phyloP scores from a whole-genome alignment of 2,888 invertebrate genomes.

The Synergus gifuensis region DNA sequence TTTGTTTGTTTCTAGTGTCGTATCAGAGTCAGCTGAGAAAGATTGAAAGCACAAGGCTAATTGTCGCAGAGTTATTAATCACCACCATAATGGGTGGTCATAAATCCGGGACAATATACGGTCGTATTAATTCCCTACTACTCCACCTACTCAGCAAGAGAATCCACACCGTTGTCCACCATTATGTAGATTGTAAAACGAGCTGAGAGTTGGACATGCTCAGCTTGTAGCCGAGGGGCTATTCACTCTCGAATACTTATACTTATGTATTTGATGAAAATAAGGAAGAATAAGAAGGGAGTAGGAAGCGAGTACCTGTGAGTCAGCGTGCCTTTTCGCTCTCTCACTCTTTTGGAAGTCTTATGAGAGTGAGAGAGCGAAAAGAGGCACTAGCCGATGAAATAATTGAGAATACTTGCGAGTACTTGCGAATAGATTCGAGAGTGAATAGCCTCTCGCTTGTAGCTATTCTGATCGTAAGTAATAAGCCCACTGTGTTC shows the following conservation, averaged over 20 bases:
- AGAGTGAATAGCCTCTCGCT: too few species aligned
- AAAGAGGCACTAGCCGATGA: too few species aligned
- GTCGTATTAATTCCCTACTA: conserved; percentile 18
- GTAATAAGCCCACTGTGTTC: conserved; percentile 22
- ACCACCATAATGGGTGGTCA: conserved; percentile 19
- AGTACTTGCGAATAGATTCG: too few species aligned
- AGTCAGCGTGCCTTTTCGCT: too few species aligned
- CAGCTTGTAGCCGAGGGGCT: not conserved
- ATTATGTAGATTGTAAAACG: conserved; percentile 39
- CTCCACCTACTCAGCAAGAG: conserved; percentile 22
- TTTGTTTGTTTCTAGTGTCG: not conserved
- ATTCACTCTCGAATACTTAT: too few species aligned
- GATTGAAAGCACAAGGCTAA: not conserved
- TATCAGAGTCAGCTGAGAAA: not conserved
- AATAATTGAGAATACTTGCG: too few species aligned
- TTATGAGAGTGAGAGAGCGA: too few species aligned
- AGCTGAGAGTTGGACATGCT: conserved; percentile 34
- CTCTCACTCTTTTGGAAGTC: too few species aligned
- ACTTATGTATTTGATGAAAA: too few species aligned
- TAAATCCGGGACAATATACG: conserved; percentile 28
- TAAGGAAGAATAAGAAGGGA: too few species aligned
- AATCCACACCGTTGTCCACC: conserved; percentile 28
- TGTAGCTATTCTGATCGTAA: conserved; percentile 14
- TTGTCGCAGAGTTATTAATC: conserved; percentile 27
- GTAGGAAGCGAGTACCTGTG: too few species aligned